Conservation (phyloP, 2,797 vertebrate species). For the Acipenser oxyrinchus region DNA sequence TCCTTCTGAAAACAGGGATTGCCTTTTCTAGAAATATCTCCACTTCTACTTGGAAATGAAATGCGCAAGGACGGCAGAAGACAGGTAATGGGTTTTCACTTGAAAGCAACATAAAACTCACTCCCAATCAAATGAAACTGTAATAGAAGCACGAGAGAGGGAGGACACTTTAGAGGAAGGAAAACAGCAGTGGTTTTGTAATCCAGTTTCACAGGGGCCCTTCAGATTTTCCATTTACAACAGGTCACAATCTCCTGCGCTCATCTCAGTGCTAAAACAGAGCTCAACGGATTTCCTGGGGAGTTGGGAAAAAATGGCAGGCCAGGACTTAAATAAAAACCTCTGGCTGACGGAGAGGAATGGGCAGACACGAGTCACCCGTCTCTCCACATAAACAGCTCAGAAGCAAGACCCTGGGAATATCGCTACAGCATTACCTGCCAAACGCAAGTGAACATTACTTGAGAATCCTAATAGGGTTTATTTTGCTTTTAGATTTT, state of each 20-base stretch:
- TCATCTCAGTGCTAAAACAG: slow-evolving; percentile 34
- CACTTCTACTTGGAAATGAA: slow-evolving; percentile 65
- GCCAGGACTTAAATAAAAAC: slow-evolving; percentile 34
- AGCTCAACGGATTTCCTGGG: slow-evolving; percentile 39
- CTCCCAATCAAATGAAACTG: slow-evolving; percentile 18
- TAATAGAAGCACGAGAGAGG: slow-evolving; percentile 15
- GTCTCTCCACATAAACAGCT: slow-evolving; percentile 38
- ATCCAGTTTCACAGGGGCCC: neutral
- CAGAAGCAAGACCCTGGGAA: slow-evolving; percentile 20
- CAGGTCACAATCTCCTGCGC: slow-evolving; percentile 33
- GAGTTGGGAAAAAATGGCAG: slow-evolving; percentile 28
- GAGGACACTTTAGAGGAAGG: neutral
- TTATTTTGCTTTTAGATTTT: slow-evolving; percentile 87
- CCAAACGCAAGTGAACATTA: slow-evolving; percentile 69
- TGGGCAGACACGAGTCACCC: slow-evolving; percentile 20
- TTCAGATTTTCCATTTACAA: slow-evolving; percentile 6
- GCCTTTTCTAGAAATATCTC: slow-evolving; percentile 71
- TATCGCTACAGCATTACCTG: slow-evolving; percentile 30
- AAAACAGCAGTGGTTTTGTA: neutral
- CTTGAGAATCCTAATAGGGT: slow-evolving; percentile 78
- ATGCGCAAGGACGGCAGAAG: slow-evolving; percentile 46
- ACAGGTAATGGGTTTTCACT: slow-evolving; percentile 35
- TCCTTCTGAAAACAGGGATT: slow-evolving; percentile 70
- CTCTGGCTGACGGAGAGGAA: slow-evolving; percentile 15
- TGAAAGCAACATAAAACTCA: slow-evolving; percentile 15